Evolutionary conservation across 37 sponge, comb jelly and placozoan species (phyloP).

Genomic region (Haliclona indistincta): DNA sequence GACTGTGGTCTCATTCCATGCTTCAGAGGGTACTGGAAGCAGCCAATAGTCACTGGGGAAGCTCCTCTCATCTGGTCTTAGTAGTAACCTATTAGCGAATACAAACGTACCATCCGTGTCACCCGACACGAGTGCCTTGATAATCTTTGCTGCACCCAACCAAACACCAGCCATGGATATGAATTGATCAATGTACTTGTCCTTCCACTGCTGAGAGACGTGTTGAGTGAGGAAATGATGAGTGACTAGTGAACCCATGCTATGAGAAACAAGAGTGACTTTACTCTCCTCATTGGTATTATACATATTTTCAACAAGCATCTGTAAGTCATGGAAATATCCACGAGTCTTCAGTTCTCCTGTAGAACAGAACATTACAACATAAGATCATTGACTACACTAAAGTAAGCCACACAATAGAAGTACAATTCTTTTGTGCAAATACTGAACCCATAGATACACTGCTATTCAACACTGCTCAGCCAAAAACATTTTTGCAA

Average conservation of each 20-base stretch:
- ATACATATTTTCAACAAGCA: constrained; percentile 38
- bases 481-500: too few relatives aligned
- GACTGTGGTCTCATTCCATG: background rate
- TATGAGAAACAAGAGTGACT: constrained; percentile 55
- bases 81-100: constrained; percentile 21
- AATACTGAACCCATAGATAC: too few relatives aligned
- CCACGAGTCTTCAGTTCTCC: constrained; percentile 23
- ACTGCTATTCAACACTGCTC: too few relatives aligned
- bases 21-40: constrained; percentile 6
- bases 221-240: constrained; percentile 48
- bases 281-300: background rate
- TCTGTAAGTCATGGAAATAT: constrained; percentile 27
- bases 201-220: constrained; percentile 65
- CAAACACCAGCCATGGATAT: constrained; percentile 52
- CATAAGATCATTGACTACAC: constrained; percentile 6
- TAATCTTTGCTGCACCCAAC: constrained; percentile 32
- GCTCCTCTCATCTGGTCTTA: constrained; percentile 52
- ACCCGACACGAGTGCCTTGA: constrained; percentile 71
- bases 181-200: constrained; percentile 53
- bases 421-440: too few relatives aligned
- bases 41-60: constrained; percentile 57
- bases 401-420: background rate
- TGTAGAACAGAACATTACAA: constrained; percentile 7
- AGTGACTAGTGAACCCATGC: constrained; percentile 43
- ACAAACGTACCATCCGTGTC: constrained; percentile 63